These are phyloP conservation scores for Bucco capensis DNA, from an alignment of 2,113 vertebrate genomes.

Conservation along the genomic window DNA sequence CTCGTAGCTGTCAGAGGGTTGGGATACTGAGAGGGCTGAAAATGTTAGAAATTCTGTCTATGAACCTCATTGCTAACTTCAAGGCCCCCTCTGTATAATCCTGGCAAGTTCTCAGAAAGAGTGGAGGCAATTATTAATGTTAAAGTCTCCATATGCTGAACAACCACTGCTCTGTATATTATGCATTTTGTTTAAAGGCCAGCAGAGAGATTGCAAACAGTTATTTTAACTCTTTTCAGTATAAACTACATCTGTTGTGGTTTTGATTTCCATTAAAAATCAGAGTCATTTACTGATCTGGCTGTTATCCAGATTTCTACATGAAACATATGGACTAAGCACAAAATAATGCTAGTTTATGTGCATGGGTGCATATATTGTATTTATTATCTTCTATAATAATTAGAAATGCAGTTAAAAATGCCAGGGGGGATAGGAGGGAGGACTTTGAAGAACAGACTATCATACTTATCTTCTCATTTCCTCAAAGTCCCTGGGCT, in stretches of 20 bases:
- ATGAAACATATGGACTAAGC: constrained; percentile 46
- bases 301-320: constrained; percentile 38
- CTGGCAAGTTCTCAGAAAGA: neutral
- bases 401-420: neutral
- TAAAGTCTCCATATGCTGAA: constrained; percentile 5
- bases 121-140: neutral
- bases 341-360: constrained; percentile 23
- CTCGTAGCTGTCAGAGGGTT: neutral
- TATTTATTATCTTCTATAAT: neutral
- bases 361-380: constrained; percentile 1
- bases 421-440: neutral
- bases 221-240: constrained; percentile 64
- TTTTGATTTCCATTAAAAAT: constrained; percentile 47
- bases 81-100: neutral
- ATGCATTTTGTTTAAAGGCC: constrained; percentile 27
- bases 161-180: neutral
- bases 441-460: neutral
- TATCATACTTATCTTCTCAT: neutral
- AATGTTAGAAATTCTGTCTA: neutral
- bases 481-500: neutral
- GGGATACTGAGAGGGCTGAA: neutral
- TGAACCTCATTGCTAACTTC: neutral
- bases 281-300: constrained; percentile 59
- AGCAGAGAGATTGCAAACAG: constrained; percentile 8
- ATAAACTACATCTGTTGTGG: constrained; percentile 57